Base-by-base conservation (phyloP, 2,113 vertebrate species). In the Anoplopoma fimbria region DNA sequence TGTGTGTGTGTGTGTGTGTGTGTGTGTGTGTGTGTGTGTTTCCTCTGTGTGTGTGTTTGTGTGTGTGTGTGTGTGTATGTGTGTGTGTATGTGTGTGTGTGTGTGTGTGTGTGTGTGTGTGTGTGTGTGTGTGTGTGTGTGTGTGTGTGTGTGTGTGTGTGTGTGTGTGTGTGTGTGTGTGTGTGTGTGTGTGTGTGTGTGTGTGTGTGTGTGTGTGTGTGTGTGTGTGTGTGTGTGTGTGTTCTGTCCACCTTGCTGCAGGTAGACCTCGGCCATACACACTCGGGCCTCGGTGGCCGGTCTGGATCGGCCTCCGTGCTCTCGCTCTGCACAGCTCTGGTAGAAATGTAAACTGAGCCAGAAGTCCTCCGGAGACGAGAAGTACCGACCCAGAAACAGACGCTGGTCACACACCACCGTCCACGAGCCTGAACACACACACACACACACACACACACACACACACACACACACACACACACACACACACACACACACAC, bases 311-410 rank as follows among this genome's bases (percentile, higher is more conserved):
- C 45, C 12, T 1, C 79, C 87, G 3, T 6, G 17, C 38, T 69
- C 57, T 10, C 29, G 31, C 40, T 85, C 75, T 0, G 53, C 31
- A 42, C 88, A 91, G 65, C 85, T 83, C 53, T 62, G 79, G 72
- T 49, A 80, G 73, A 93, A 92, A 40, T 91, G 74, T 21, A 87
- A 4, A 31, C 80, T 40, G 23, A 93, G 82, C 88, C 69, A 88
- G 14, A 55, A 3, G 5, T 93, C 88, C 42, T 86, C 76, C 0
- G 51, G 60, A 4, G 63, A 17, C 0, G 84, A 83, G 55, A 93
- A 91, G 69, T 17, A 88, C 0, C 0, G 67, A 38, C 60, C 77
- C 67, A 92, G 15, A n/a, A 73, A 3, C 25, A 92, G 80, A 15
- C 71, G 90, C 60, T 89, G 75, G 27, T 87, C 85, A 51, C 87